Base-by-base conservation (phyloP, 2,797 vertebrate species). In the Lacerta bilineata region DNA sequence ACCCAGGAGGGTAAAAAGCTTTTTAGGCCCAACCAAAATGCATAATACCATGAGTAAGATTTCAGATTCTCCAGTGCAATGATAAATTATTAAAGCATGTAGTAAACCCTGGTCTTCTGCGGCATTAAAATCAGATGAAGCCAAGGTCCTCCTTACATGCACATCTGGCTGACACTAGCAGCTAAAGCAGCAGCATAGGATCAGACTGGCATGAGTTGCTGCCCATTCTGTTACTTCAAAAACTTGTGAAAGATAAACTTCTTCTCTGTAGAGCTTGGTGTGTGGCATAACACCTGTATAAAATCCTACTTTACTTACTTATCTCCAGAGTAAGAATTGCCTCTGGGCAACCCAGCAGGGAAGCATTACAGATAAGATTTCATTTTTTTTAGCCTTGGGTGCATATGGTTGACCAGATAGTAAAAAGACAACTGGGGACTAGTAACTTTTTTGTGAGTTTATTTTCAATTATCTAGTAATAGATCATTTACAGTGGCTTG, bases 101-200 rank as follows among this genome's bases (percentile, higher is more conserved):
- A 84, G 66, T 74, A 64, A 74, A 15, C 29, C 17, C 36, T 87
- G 29, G n/a, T 75, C 23, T 55, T 83, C 41, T 29, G 61, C 29
- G 13, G n/a, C 59, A 85, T 76, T 75, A 74, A 66, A 68, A 80
- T 33, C 69, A 81, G 27, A 68, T 81, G 59, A n/a, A 85, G 5
- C 77, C n/a, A 89, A 33, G 17, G 50, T 64, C 61, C 33, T 59
- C 10, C 39, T 59, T 81, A 41, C 76, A 2, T 66, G 41, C 11
- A 39, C 66, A 77, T 27, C 39, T 41, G 50, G 68, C 50, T 74
- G 69, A 43, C 36, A 33, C 27, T 9, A 66, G 43, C 68, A 72
- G 43, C 43, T 85, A 61, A 36, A 80, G 11, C 41, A 29, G n/a
- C 17, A 80, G 25, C n/a, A 87, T 81, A 74, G 10, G 25, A 50